Percentiles rank a stretch among this genome's conserved stretches.
Evolutionary conservation across 1,140 invertebrate species (phyloP).

Genomic region (Bombus confusus): DNA sequence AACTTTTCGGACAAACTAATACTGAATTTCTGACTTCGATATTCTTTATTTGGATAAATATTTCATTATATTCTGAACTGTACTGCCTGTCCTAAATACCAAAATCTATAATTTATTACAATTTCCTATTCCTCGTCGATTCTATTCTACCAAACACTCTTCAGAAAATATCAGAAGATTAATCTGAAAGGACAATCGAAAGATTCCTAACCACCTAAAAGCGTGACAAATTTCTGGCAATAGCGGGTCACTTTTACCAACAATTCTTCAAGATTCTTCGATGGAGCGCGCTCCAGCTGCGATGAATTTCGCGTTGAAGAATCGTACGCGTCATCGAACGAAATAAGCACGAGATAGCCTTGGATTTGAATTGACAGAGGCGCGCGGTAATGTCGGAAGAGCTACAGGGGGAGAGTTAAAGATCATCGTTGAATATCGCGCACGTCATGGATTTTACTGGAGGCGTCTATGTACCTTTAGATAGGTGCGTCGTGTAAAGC

Average conservation of each 20-base stretch:
- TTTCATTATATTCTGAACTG: too few relatives aligned
- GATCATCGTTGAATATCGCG: conserved; percentile 41
- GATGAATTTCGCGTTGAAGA: neutral
- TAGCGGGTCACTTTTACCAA: neutral
- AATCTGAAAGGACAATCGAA: neutral
- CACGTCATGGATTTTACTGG: conserved; percentile 23
- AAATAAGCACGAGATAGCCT: conserved; percentile 18
- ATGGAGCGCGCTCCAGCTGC: neutral
- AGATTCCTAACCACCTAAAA: neutral
- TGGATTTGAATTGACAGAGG: conserved; percentile 33
- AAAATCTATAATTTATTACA: neutral
- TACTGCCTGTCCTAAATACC: too few relatives aligned
- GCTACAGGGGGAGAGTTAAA: conserved; percentile 19
- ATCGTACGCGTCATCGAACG: conserved; percentile 28
- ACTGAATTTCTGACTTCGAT: too few relatives aligned
- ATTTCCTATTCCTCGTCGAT: neutral
- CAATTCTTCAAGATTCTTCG: neutral
- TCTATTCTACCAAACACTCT: too few relatives aligned
- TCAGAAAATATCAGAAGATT: neutral
- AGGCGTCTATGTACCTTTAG: conserved; percentile 6
- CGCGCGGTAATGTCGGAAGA: conserved; percentile 4
- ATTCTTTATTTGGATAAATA: too few relatives aligned
- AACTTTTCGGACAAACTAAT: too few relatives aligned
- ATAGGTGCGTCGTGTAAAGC: conserved; percentile 5
- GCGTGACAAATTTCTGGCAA: conserved; percentile 21